A percentile compares a stretch with the other conserved stretches of the same genome.
Conservation (phyloP, 2,888 invertebrate genomes). For the Theodoxus fluviatilis region DNA sequence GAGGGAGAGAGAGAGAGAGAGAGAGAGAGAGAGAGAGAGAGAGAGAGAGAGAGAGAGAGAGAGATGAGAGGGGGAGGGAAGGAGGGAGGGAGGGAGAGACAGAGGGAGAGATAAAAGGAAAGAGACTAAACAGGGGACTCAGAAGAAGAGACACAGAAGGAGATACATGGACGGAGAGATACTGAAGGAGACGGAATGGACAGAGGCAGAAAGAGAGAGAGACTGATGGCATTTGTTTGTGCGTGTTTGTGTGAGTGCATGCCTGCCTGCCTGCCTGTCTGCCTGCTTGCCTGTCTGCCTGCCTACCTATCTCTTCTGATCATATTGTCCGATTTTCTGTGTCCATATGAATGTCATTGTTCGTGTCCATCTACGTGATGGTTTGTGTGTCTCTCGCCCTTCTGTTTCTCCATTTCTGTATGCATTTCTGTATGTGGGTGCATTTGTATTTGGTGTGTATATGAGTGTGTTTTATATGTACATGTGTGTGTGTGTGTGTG, state of each 20-base stretch:
- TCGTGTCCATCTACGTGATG: no score
- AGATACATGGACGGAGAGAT: not conserved
- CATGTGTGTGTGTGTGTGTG: no score
- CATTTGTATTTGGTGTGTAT: no score
- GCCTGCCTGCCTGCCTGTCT: conserved; percentile 14
- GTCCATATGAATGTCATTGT: no score
- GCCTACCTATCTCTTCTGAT: not conserved
- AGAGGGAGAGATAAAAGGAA: conserved; percentile 14
- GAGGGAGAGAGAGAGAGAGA: conserved; percentile 12
- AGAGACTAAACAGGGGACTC: not conserved
- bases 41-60: conserved; percentile 19
- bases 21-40: conserved; percentile 20
- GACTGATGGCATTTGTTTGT: not conserved
- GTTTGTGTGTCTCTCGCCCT: no score
- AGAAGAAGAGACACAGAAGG: conserved; percentile 12
- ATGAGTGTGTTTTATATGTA: no score
- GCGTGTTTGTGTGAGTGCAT: not conserved
- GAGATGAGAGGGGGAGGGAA: not conserved
- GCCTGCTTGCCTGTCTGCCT: conserved; percentile 18
- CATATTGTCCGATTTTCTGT: no score
- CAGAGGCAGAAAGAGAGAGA: conserved; percentile 16
- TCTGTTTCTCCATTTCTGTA: not conserved
- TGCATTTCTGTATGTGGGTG: not conserved
- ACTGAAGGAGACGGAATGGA: conserved; percentile 12
- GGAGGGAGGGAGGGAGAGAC: not conserved